phyloP scores from a whole-genome alignment of 2,888 invertebrate genomes.

The Rhagonycha lutea region DNA sequence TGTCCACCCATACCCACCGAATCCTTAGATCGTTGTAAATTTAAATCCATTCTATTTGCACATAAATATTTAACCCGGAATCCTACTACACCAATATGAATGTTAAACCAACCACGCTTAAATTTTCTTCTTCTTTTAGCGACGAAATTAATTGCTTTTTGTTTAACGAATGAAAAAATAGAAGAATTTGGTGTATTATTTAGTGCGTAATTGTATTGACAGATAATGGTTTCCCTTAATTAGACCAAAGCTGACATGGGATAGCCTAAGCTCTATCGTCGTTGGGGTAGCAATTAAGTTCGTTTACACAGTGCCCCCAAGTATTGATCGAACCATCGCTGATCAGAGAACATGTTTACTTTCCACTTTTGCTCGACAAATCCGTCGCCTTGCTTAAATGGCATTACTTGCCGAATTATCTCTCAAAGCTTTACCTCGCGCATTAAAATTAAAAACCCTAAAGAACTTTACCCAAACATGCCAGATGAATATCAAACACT shows the following conservation, averaged over 20 bases:
- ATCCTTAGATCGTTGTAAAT: conserved; percentile 9
- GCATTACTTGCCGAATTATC: neutral
- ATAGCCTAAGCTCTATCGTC: conserved; percentile 25
- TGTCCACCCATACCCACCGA: conserved; percentile 4
- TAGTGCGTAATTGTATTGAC: conserved; percentile 26
- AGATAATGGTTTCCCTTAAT: conserved; percentile 28
- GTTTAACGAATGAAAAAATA: neutral
- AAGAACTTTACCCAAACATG: neutral
- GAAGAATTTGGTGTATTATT: conserved; percentile 22
- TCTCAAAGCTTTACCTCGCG: neutral
- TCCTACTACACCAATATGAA: neutral
- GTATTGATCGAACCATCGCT: conserved; percentile 16
- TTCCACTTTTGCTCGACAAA: conserved; percentile 16
- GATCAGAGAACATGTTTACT: conserved; percentile 24
- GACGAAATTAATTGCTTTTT: neutral
- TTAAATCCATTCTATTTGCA: conserved; percentile 15
- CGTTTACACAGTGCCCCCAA: conserved; percentile 19
- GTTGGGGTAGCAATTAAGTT: conserved; percentile 24
- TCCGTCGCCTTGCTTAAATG: conserved; percentile 1
- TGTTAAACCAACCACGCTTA: neutral
- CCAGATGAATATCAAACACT: neutral
- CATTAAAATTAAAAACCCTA: neutral
- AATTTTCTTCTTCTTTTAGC: neutral
- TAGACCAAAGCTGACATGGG: conserved; percentile 30
- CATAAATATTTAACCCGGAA: conserved; percentile 4